Base-by-base conservation (phyloP, 2,797 vertebrate species). In the Otolemur crassicaudatus region DNA sequence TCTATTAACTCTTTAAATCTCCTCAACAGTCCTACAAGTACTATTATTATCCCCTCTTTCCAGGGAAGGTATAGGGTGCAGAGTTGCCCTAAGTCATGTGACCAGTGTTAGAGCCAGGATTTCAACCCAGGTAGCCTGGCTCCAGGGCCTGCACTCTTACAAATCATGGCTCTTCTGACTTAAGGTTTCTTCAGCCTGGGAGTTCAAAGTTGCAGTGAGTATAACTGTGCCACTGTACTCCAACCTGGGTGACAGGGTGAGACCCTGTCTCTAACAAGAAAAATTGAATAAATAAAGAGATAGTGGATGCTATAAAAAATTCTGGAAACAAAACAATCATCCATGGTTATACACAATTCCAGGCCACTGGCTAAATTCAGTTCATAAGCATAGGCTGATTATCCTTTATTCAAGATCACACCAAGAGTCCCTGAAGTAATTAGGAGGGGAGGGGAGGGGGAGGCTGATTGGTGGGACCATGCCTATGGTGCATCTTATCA, bases 391-490 rank as follows among this genome's bases (percentile, higher is more conserved):
- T 2, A 84, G 2, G 7, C 5, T 85, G 53, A 31, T 81, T 6
- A 85, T 43, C 20, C 56, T 84, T 94, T 46, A 91, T 77, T 87
- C 46, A 90, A 69, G 40, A 87, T 93, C 60, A 80, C 5, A 92
- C 27, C 13, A 37, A 61, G 12, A 84, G 34, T 75, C 53, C 72
- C 63, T 56, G 12, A 75, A 87, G 56, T 61, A 92, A 94, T 37
- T 80, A 40, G 40, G 40, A 40, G 40, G 40, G 40, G 40, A 40
- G 40, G 40, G 40, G 5, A 40, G 5, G 37, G 40, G 40, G 40
- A 40, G 40, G 40, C 40, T 40, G 40, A 40, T 40, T 40, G 40
- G 40, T 40, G 40, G 40, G 40, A 40, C 40, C 40, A 40, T 40
- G 40, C 40, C 40, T 40, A 40, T 40, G 40, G 40, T 43, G 40